These are phyloP conservation scores for Aegotheles bennettii DNA, from an alignment of 2,113 vertebrate species.

Conservation along the genomic window DNA sequence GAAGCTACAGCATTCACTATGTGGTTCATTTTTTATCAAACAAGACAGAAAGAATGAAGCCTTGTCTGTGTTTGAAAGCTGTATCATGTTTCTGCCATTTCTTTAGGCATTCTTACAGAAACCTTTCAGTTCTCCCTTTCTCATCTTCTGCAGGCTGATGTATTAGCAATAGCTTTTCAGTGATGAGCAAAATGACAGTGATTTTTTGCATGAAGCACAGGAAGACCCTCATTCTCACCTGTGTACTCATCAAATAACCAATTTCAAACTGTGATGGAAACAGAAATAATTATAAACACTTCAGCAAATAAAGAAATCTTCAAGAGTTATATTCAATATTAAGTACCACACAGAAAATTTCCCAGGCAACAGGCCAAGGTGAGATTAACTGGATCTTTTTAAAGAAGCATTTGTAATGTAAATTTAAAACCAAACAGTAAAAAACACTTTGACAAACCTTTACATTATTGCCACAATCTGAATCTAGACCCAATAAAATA, in stretches of 20 bases:
- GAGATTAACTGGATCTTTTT: constrained; percentile 42
- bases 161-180: background rate
- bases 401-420: background rate
- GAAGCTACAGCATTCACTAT: constrained; percentile 43
- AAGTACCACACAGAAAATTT: constrained; percentile 3
- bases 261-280: background rate
- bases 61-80: constrained; percentile 57
- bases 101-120: constrained; percentile 42
- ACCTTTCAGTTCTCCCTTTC: background rate
- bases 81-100: constrained; percentile 43
- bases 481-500: constrained; percentile 20
- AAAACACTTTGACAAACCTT: constrained; percentile 18
- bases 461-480: constrained; percentile 9
- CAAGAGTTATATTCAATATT: constrained; percentile 8
- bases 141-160: background rate
- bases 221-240: constrained; percentile 13
- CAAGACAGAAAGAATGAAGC: constrained; percentile 62
- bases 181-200: constrained; percentile 6
- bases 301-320: constrained; percentile 24
- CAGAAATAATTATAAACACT: constrained; percentile 21
- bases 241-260: background rate
- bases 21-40: constrained; percentile 56
- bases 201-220: background rate
- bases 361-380: constrained; percentile 36
- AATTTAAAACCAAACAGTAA: constrained; percentile 35